These are phyloP conservation scores for Scaptomyza flava DNA, from an alignment of 2,888 invertebrate species.

Conservation along the genomic window DNA sequence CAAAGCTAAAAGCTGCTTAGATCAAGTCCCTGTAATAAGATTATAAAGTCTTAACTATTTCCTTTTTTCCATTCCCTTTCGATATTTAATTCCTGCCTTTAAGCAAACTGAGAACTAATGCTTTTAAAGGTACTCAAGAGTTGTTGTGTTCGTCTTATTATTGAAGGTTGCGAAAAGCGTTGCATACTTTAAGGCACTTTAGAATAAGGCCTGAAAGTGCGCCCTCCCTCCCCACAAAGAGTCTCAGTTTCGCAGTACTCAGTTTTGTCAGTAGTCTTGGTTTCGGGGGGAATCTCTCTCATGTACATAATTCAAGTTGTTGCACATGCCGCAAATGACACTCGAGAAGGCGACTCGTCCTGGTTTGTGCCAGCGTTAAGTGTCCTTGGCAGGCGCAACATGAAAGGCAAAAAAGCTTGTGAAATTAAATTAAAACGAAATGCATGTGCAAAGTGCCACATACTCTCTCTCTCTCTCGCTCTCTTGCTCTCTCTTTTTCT, in stretches of 20 bases:
- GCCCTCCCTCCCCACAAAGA: not conserved
- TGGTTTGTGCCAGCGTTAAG: conserved; percentile 46
- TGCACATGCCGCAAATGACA: conserved; percentile 74
- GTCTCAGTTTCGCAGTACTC: conserved; percentile 5
- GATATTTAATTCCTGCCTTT: no score
- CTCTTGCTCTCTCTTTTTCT: not conserved
- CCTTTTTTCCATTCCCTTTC: no score
- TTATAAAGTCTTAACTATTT: no score
- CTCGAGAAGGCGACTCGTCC: conserved; percentile 44
- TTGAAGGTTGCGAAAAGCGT: conserved; percentile 52
- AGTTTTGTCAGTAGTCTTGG: conserved; percentile 14
- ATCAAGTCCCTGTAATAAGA: no score
- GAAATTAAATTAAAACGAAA: conserved; percentile 78
- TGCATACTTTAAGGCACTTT: conserved; percentile 37
- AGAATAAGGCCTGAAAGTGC: conserved; percentile 1
- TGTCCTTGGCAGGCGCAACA: conserved; percentile 66
- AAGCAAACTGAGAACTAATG: not conserved
- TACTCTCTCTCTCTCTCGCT: conserved; percentile 2
- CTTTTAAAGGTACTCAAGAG: not conserved
- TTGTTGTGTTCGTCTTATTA: conserved; percentile 12
- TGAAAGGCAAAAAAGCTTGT: conserved; percentile 75
- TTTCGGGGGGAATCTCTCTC: conserved; percentile 42
- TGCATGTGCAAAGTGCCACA: conserved; percentile 74
- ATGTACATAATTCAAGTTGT: conserved; percentile 80
- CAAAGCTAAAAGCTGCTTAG: no score